A percentile compares a stretch with the other conserved stretches of the same genome.
These are phyloP conservation scores for Drosophila punjabiensis DNA, from an alignment of 1,140 invertebrate species.

Conservation along the genomic window DNA sequence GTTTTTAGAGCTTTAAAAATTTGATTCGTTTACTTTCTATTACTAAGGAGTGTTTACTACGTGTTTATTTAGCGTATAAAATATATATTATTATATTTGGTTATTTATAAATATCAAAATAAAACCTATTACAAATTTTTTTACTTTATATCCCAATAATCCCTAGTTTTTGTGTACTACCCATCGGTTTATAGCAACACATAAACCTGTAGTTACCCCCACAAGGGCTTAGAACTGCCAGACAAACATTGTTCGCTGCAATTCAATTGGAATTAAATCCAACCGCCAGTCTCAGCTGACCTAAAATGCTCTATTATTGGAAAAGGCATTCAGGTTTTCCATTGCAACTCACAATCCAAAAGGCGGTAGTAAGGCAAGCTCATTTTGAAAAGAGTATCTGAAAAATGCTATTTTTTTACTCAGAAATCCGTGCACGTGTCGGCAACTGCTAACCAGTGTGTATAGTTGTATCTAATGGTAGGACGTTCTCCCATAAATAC, in stretches of 20 bases:
- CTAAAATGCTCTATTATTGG: constrained; percentile 4
- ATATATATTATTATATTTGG: too few species aligned
- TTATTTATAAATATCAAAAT: neutral
- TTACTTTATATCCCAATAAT: neutral
- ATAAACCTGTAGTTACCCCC: neutral
- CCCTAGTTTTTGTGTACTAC: neutral
- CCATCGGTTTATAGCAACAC: neutral
- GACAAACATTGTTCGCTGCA: constrained; percentile 49
- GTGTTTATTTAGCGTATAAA: too few species aligned
- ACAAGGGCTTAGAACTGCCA: constrained; percentile 1
- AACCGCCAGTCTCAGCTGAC: constrained; percentile 23
- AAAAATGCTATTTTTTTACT: constrained; percentile 4
- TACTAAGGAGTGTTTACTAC: neutral
- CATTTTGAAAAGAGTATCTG: constrained; percentile 8
- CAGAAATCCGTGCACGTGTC: constrained; percentile 24
- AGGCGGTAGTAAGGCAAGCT: neutral
- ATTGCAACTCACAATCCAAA: neutral
- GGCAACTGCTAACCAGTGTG: neutral
- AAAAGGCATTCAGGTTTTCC: neutral
- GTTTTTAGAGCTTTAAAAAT: neutral
- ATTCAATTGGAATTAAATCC: constrained; percentile 70
- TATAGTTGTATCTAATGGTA: neutral
- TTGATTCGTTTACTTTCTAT: neutral
- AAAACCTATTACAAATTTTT: too few species aligned
- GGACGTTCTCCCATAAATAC: neutral